Percentiles rank a stretch among this genome's conserved stretches.
These are phyloP conservation scores for Parnassius mnemosyne DNA, from an alignment of 2,888 invertebrate species.

Conservation along the genomic window DNA sequence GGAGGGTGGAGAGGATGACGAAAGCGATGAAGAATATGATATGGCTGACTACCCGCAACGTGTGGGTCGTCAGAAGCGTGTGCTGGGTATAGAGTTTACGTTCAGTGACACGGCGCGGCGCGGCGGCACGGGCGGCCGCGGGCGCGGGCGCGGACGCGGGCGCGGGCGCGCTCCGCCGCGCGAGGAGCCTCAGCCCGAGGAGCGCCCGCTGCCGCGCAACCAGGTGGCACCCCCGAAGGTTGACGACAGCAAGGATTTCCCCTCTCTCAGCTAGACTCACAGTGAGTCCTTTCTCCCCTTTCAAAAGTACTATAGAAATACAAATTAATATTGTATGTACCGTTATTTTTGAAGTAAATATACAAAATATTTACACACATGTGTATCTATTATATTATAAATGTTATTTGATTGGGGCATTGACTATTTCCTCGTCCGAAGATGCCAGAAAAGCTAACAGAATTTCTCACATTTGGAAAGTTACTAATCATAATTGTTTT, in stretches of 20 bases:
- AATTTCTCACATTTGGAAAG: conserved; percentile 12
- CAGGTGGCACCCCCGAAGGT: conserved; percentile 88
- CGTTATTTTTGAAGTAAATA: conserved; percentile 81
- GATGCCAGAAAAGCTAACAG: conserved; percentile 30
- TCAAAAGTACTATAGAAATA: conserved; percentile 72
- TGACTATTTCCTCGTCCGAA: conserved; percentile 43
- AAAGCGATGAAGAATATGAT: conserved; percentile 87
- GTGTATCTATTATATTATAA: conserved; percentile 79
- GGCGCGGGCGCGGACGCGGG: conserved; percentile 80
- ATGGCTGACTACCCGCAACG: conserved; percentile 91
- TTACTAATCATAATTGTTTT: conserved; percentile 42
- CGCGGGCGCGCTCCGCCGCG: conserved; percentile 54
- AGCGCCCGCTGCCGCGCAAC: conserved; percentile 57
- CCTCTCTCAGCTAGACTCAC: conserved; percentile 89
- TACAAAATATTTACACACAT: conserved; percentile 79
- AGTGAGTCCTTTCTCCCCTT: conserved; percentile 70
- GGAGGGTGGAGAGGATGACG: conserved; percentile 83
- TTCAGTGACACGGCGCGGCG: conserved; percentile 90
- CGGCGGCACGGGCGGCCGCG: conserved; percentile 83
- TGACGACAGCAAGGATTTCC: conserved; percentile 97
- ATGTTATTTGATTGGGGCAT: conserved; percentile 50
- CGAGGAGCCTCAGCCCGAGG: conserved; percentile 58
- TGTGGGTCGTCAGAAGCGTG: conserved; percentile 91
- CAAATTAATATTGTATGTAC: conserved; percentile 79
- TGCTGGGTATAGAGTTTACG: conserved; percentile 93